Evolutionary conservation across 1,140 invertebrate genomes (phyloP), one percentile per base, ranked within the genome.

Genomic region (Asbolus verrucosus): DNA sequence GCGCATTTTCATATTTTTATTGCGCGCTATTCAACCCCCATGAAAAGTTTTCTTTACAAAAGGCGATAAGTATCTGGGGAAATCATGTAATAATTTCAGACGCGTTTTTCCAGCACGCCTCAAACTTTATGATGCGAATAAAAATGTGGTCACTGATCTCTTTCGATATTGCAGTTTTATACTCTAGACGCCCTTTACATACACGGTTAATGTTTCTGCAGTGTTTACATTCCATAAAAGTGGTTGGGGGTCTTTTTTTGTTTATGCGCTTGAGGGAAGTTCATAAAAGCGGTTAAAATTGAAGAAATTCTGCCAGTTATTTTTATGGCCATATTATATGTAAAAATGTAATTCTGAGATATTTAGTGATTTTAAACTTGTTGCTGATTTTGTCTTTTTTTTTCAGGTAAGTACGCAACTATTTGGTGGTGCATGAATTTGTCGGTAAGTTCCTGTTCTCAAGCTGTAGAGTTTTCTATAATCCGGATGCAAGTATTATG

Each of bases 121-220:
- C 36, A 14, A 63, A 63, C 11, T 63, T 63, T 63, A 63, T 63
- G 61, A 24, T 21, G 61, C 61, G 61, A 63, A 41, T 41, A 63
- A 63, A 63, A 63, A 63, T 63, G 61, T 63, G 61, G 61, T 63
- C 61, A 63, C 31, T 41, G 61, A 63, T 63, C 61, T 63, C 33
- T 63, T 9, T 14, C 14, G 24, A n/a, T n/a, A n/a, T n/a, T 19
- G 33, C 61, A 14, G 6, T 63, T 63, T 63, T 36, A 62, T 18
- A n/a, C 41, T 4, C n/a, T 13, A 46, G 41, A 46, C 41, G 15
- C 41, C n/a, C n/a, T n/a, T n/a, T n/a, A 15, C 41, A 2, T 41
- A 63, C 8, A 11, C 13, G 21, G 33, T 36, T 63, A 63, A 63
- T 63, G 19, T 63, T 16, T n/a, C 24, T 18, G 9, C 16, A 63